These are phyloP conservation scores for Iguana delicatissima DNA, from an alignment of 2,797 vertebrate species.

Conservation along the genomic window DNA sequence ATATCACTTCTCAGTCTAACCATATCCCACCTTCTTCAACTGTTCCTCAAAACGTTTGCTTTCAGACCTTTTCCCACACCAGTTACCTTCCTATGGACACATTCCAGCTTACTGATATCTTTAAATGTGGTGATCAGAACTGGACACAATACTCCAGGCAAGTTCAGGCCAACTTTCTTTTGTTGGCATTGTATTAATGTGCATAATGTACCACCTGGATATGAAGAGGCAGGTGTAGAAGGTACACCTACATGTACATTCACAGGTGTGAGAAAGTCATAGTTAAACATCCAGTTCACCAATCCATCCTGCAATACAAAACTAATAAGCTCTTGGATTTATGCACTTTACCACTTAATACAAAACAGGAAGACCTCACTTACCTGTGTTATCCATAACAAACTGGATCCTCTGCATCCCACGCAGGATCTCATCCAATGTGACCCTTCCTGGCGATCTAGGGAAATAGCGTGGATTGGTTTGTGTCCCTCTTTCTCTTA, in stretches of 20 bases:
- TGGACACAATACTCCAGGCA: too few species aligned
- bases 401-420: slow-evolving; percentile 23
- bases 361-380: background rate
- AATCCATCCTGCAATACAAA: background rate
- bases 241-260: background rate
- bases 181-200: background rate
- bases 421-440: slow-evolving; percentile 32
- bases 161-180: background rate
- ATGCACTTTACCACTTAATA: background rate
- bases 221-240: background rate
- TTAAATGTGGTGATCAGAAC: too few species aligned
- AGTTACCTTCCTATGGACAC: too few species aligned
- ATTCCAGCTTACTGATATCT: too few species aligned
- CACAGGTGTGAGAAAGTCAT: background rate
- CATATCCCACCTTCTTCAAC: too few species aligned
- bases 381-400: slow-evolving; percentile 18
- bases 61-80: too few species aligned
- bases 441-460: slow-evolving; percentile 10
- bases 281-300: background rate
- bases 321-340: background rate
- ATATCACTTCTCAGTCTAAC: too few species aligned
- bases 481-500: slow-evolving; percentile 12
- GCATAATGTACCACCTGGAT: background rate
- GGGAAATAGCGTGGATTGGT: slow-evolving; percentile 28
- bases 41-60: too few species aligned